Conservation (phyloP, 2,888 invertebrate species). For the Acanthosepion lycidas region DNA sequence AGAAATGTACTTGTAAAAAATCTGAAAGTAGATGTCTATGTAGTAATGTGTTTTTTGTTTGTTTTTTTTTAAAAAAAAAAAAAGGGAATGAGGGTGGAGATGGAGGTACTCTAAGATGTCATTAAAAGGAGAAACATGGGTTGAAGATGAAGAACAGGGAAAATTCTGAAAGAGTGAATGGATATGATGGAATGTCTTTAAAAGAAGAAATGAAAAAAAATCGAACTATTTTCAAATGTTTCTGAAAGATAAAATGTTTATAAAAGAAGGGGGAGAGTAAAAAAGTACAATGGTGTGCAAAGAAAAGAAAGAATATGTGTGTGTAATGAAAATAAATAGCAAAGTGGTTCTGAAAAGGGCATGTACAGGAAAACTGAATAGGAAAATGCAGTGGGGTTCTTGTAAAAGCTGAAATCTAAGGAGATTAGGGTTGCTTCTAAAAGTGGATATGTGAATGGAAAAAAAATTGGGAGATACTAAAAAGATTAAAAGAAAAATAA, state of each 20-base stretch:
- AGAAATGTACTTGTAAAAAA: background rate
- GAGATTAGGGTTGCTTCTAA: background rate
- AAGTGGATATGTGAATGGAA: background rate
- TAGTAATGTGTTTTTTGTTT: background rate
- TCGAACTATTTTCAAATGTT: background rate
- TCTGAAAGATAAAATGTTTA: background rate
- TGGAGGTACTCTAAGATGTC: background rate
- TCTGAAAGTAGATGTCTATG: background rate
- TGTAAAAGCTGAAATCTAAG: background rate
- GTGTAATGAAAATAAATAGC: background rate
- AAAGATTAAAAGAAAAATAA: background rate
- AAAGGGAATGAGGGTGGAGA: background rate
- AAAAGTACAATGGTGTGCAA: background rate
- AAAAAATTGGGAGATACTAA: background rate
- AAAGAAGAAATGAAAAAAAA: background rate
- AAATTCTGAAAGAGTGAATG: background rate
- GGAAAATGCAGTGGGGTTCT: background rate
- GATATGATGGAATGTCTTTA: background rate
- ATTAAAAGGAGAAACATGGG: background rate
- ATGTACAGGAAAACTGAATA: background rate
- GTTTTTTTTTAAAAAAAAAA: background rate
- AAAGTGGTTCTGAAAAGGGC: background rate
- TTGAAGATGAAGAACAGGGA: background rate
- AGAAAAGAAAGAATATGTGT: background rate
- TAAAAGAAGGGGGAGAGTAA: background rate